These are phyloP conservation scores for Drosophila falleni DNA, from an alignment of 2,888 invertebrate genomes.

Conservation along the genomic window DNA sequence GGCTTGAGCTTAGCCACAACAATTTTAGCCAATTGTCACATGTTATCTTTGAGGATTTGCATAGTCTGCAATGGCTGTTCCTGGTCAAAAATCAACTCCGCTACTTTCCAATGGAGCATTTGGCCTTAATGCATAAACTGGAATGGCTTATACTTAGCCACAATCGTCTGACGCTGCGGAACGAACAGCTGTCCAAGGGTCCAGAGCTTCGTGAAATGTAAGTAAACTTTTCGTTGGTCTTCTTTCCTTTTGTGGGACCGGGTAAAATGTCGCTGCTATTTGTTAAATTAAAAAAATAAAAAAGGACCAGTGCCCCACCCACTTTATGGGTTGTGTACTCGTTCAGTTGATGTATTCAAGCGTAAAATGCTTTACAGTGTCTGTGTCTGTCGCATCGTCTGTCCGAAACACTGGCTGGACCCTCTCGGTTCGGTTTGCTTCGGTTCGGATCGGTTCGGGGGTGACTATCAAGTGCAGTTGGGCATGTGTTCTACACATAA, in stretches of 20 bases:
- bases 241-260: not conserved
- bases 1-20: slow-evolving; percentile 82
- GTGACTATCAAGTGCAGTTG: slow-evolving; percentile 54
- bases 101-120: slow-evolving; percentile 85
- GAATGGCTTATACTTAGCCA: slow-evolving; percentile 86
- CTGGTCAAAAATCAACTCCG: slow-evolving; percentile 86
- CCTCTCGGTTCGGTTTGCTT: not conserved
- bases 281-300: slow-evolving; percentile 65
- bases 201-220: slow-evolving; percentile 86
- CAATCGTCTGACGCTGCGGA: slow-evolving; percentile 86
- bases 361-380: slow-evolving; percentile 73
- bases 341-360: slow-evolving; percentile 71
- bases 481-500: slow-evolving; percentile 45
- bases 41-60: slow-evolving; percentile 85
- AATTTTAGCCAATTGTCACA: slow-evolving; percentile 80
- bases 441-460: not conserved
- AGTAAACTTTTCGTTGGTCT: slow-evolving; percentile 68
- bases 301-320: slow-evolving; percentile 25
- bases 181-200: slow-evolving; percentile 86
- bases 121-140: slow-evolving; percentile 84
- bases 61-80: slow-evolving; percentile 85
- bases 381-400: slow-evolving; percentile 44
- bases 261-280: slow-evolving; percentile 56
- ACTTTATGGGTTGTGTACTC: slow-evolving; percentile 43
- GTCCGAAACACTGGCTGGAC: slow-evolving; percentile 32